Percentiles rank a stretch among this genome's conserved stretches.
Conservation (phyloP, 2,888 invertebrate genomes). For the Dryobota labecula region DNA sequence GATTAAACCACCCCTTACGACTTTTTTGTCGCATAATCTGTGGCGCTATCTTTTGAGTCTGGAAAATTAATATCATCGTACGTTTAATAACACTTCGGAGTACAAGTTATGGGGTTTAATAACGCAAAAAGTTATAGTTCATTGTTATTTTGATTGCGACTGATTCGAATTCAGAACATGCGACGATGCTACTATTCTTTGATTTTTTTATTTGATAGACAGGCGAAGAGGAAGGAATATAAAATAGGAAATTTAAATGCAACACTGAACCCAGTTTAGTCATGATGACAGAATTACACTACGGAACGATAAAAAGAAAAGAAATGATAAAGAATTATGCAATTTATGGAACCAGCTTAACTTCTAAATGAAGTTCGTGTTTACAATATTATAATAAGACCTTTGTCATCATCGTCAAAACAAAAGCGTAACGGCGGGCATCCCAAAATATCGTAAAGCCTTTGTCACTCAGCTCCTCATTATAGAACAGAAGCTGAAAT, state of each 20-base stretch:
- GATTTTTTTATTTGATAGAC: conserved; percentile 32
- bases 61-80: conserved; percentile 63
- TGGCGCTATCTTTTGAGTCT: conserved; percentile 82
- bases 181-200: conserved; percentile 12
- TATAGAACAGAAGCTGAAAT: conserved; percentile 85
- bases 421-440: conserved; percentile 67
- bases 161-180: conserved; percentile 45
- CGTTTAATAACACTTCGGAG: conserved; percentile 61
- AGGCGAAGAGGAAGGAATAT: conserved; percentile 44
- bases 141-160: conserved; percentile 36
- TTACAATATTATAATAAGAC: conserved; percentile 59
- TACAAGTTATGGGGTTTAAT: conserved; percentile 50
- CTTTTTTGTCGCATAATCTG: conserved; percentile 79
- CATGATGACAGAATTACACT: conserved; percentile 22
- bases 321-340: conserved; percentile 46
- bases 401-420: conserved; percentile 62
- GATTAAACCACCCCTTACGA: conserved; percentile 78
- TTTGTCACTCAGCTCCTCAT: conserved; percentile 77
- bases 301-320: conserved; percentile 31
- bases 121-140: conserved; percentile 39
- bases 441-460: conserved; percentile 69
- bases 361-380: conserved; percentile 51
- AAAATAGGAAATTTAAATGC: conserved; percentile 49
- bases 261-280: conserved; percentile 11
- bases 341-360: conserved; percentile 43